Evolutionary conservation across 1,140 invertebrate species (phyloP).

Genomic region (Sogatella furcifera): DNA sequence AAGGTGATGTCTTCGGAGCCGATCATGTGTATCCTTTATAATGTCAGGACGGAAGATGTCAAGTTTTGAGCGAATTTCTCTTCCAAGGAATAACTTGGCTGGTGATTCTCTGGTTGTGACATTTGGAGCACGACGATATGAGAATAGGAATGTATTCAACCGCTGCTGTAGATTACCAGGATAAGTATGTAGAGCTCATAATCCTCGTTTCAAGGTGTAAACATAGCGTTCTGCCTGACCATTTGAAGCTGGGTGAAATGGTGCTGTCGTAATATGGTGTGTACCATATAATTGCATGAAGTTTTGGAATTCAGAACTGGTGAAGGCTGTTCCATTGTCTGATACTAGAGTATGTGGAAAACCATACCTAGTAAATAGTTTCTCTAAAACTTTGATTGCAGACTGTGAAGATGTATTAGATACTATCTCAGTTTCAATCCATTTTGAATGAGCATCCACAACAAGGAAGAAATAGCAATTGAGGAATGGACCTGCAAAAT

Average conservation of each 20-base stretch:
- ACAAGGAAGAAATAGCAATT: slow-evolving; percentile 28
- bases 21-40: background rate
- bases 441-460: slow-evolving; percentile 33
- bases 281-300: slow-evolving; percentile 21
- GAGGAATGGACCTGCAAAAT: slow-evolving; percentile 20
- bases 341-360: slow-evolving; percentile 20
- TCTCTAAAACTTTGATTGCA: slow-evolving; percentile 17
- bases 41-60: background rate
- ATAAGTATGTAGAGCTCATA: slow-evolving; percentile 10
- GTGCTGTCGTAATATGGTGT: slow-evolving; percentile 17
- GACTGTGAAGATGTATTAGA: slow-evolving; percentile 5
- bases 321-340: slow-evolving; percentile 26
- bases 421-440: slow-evolving; percentile 27
- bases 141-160: slow-evolving; percentile 17
- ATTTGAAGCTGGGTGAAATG: slow-evolving; percentile 22
- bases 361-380: slow-evolving; percentile 22
- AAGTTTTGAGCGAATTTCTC: slow-evolving; percentile 10
- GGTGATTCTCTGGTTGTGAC: slow-evolving; percentile 1
- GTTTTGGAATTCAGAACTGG: slow-evolving; percentile 20
- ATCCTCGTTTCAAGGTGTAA: slow-evolving; percentile 19
- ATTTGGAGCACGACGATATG: slow-evolving; percentile 16
- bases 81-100: slow-evolving; percentile 12
- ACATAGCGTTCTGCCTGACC: slow-evolving; percentile 22
- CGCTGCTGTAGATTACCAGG: slow-evolving; percentile 5
- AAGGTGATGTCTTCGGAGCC: background rate